Conservation (phyloP, 2,888 invertebrate species). For the Dasysyrphus albostriatus region DNA sequence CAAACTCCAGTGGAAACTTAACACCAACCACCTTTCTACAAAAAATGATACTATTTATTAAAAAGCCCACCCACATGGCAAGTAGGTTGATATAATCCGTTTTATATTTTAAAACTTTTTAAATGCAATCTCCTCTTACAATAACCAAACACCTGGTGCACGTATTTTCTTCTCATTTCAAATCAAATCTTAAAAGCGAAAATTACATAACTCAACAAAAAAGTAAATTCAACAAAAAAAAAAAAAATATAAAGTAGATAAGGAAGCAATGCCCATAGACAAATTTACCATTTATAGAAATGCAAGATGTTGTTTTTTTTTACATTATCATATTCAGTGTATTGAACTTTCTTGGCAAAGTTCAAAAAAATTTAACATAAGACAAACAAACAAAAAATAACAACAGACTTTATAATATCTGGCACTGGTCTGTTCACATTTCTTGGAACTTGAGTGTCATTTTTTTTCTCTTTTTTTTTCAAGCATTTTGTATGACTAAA, state of each 20-base stretch:
- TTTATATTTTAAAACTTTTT: neutral
- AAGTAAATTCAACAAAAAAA: neutral
- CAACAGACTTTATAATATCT: neutral
- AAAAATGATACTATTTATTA: conserved; percentile 4
- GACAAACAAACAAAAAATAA: neutral
- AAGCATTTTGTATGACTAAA: neutral
- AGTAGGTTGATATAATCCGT: neutral
- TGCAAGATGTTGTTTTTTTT: conserved; percentile 1
- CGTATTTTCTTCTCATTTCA: neutral
- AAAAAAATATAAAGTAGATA: neutral
- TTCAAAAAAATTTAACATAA: conserved; percentile 6
- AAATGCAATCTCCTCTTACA: neutral
- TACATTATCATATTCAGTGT: neutral
- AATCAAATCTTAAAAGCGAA: neutral
- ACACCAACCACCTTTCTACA: neutral
- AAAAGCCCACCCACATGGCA: neutral
- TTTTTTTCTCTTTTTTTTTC: neutral
- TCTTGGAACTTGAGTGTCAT: neutral
- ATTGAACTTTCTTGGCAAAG: conserved; percentile 28
- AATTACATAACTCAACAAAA: neutral
- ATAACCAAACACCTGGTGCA: conserved; percentile 5
- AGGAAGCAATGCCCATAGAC: neutral
- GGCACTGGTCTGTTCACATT: neutral
- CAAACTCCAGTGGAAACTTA: neutral
- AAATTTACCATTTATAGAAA: neutral